Percentiles rank a stretch among this genome's conserved stretches.
phyloP scores from a whole-genome alignment of 2,888 invertebrate species.

The Pandemis corylana region DNA sequence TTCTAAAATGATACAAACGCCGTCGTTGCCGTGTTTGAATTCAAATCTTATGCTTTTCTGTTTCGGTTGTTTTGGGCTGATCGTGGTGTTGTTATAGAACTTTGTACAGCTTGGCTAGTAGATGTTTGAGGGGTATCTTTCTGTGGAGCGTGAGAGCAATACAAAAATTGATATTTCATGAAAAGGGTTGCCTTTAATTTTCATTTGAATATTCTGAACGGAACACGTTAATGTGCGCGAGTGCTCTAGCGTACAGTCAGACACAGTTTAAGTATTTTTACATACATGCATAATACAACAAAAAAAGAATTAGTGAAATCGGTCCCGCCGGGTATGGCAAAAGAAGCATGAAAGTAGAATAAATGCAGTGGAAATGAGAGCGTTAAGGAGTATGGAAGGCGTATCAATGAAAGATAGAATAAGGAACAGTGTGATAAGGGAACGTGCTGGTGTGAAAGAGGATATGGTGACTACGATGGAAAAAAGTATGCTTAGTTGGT shows the following conservation, averaged over 20 bases:
- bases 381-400: too few relatives aligned
- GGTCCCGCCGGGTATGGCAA: too few relatives aligned
- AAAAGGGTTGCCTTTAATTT: conserved; percentile 26
- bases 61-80: not conserved
- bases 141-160: conserved; percentile 13
- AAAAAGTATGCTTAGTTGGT: too few relatives aligned
- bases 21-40: not conserved
- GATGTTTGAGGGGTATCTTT: conserved; percentile 15
- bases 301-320: too few relatives aligned
- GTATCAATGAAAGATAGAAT: too few relatives aligned
- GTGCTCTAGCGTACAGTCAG: conserved; percentile 1
- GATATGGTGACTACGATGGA: too few relatives aligned
- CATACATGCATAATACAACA: too few relatives aligned
- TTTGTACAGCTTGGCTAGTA: not conserved
- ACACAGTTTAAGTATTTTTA: too few relatives aligned
- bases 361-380: too few relatives aligned
- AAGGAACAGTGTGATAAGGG: too few relatives aligned
- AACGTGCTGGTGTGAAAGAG: too few relatives aligned
- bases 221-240: conserved; percentile 12
- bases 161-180: conserved; percentile 28
- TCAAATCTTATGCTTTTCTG: not conserved
- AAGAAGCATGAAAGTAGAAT: too few relatives aligned
- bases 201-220: conserved; percentile 23
- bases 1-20: not conserved
- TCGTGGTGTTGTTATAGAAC: not conserved